These are phyloP conservation scores for Pionites leucogaster DNA, from an alignment of 2,113 vertebrate genomes.

Conservation along the genomic window DNA sequence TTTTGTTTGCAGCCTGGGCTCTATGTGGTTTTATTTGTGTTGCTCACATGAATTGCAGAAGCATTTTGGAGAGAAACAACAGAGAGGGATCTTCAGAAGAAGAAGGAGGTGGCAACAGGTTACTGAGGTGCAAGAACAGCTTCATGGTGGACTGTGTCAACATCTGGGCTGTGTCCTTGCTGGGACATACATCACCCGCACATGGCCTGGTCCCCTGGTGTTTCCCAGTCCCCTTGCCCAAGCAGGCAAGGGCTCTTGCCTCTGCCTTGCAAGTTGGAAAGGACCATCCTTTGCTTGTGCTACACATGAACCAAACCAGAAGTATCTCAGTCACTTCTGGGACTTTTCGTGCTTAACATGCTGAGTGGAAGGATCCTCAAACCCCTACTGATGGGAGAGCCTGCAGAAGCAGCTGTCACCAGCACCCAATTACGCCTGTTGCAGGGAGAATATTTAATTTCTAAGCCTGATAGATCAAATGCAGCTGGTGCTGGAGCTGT, in stretches of 20 bases:
- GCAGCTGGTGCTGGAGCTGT: conserved; percentile 23
- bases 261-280: background rate
- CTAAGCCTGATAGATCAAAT: background rate
- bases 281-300: background rate
- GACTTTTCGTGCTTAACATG: accelerated
- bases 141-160: background rate
- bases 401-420: background rate
- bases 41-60: background rate
- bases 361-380: background rate
- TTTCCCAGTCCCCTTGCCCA: background rate
- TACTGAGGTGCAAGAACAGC: background rate
- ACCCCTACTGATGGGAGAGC: accelerated
- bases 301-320: background rate
- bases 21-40: background rate
- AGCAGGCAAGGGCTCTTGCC: background rate
- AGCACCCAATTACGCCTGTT: background rate
- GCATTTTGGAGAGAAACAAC: background rate
- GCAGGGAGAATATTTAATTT: background rate
- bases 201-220: background rate
- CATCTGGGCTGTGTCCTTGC: background rate
- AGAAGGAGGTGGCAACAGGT: background rate
- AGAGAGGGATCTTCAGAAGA: background rate
- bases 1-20: background rate
- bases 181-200: background rate
- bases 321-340: background rate